These are phyloP conservation scores for Ceratosolen solmsi DNA, from an alignment of 1,140 invertebrate genomes.

Conservation along the genomic window DNA sequence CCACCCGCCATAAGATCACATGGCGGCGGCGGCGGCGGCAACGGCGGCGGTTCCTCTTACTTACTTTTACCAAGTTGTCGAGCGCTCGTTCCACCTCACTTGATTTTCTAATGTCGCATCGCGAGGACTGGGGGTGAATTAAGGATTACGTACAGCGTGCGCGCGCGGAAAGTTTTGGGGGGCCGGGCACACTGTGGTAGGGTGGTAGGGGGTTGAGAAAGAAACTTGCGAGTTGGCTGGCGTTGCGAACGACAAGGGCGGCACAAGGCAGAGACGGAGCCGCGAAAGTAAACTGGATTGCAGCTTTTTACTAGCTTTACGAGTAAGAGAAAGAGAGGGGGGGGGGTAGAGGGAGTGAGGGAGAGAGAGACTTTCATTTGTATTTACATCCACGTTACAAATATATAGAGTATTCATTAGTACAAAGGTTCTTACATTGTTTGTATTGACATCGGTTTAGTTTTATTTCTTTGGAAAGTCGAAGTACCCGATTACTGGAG, in stretches of 20 bases:
- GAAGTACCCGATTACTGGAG: too few species aligned
- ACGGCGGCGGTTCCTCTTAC: conserved; percentile 19
- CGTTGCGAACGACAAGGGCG: not conserved
- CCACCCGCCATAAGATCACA: conserved; percentile 29
- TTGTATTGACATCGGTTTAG: too few species aligned
- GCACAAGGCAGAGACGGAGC: not conserved
- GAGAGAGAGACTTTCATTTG: too few species aligned
- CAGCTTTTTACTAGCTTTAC: conserved; percentile 21
- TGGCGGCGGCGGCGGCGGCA: not conserved
- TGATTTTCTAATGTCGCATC: conserved; percentile 47
- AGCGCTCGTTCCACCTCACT: conserved; percentile 46
- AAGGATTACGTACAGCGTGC: conserved; percentile 40
- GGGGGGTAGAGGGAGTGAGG: too few species aligned
- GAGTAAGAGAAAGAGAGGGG: not conserved
- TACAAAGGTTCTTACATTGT: too few species aligned
- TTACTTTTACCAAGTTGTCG: conserved; percentile 47
- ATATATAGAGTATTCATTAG: too few species aligned
- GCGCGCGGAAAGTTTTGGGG: conserved; percentile 13
- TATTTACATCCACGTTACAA: too few species aligned
- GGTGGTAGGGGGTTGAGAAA: conserved; percentile 10
- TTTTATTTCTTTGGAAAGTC: too few species aligned
- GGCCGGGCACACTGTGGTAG: too few species aligned
- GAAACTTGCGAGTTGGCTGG: conserved; percentile 37
- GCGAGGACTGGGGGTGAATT: conserved; percentile 3
- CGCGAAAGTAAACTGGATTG: conserved; percentile 21